Evolutionary conservation across 2,888 invertebrate genomes (phyloP).

Genomic region (Nephrotoma guestfalica): DNA sequence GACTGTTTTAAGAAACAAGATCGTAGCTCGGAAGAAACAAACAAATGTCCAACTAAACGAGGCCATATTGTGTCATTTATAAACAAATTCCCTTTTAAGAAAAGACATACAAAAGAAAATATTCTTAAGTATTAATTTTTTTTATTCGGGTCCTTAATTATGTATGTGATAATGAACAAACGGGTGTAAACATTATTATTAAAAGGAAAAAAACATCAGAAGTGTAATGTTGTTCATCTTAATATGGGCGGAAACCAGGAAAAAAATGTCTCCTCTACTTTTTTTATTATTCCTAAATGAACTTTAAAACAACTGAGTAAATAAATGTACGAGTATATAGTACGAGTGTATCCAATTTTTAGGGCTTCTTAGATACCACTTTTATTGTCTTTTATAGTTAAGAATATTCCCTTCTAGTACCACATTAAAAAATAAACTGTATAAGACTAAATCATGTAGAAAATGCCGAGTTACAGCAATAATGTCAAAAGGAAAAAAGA

Average conservation of each 20-base stretch:
- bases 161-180: background rate
- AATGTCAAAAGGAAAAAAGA: background rate
- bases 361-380: background rate
- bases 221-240: background rate
- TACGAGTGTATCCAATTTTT: background rate
- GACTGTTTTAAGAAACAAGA: too few species aligned
- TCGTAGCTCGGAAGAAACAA: too few species aligned
- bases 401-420: background rate
- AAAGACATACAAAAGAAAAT: background rate
- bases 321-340: too few species aligned
- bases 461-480: background rate
- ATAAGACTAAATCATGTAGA: background rate
- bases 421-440: background rate
- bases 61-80: background rate
- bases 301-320: background rate
- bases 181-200: background rate
- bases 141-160: background rate
- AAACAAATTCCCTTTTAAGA: background rate
- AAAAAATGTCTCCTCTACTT: background rate
- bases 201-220: background rate
- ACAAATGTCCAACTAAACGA: background rate
- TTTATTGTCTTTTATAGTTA: background rate
- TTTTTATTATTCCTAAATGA: background rate
- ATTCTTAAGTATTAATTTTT: background rate
- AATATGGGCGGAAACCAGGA: background rate